Percentiles rank a stretch among this genome's conserved stretches.
Evolutionary conservation across 2,888 invertebrate genomes (phyloP).

Genomic region (Lasioglossum zephyrum): DNA sequence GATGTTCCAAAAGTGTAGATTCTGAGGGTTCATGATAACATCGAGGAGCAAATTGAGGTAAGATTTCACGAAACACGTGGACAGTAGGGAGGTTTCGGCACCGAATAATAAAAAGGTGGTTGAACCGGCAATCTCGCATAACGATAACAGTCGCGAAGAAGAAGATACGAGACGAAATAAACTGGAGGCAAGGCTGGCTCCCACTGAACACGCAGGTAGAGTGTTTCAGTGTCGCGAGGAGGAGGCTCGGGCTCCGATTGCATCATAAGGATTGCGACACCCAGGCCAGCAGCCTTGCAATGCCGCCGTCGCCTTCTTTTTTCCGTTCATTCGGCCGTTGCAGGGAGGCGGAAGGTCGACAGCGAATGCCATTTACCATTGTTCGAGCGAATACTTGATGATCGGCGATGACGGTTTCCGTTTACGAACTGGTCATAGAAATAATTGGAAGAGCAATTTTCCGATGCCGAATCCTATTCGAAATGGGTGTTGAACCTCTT

Average conservation of each 20-base stretch:
- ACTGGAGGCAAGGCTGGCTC: constrained; percentile 25
- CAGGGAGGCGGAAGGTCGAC: constrained; percentile 17
- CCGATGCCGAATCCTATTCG: background rate
- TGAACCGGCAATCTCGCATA: constrained; percentile 2
- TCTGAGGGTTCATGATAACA: no score
- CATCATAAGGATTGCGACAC: constrained; percentile 68
- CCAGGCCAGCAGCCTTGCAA: constrained; percentile 67
- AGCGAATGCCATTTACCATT: background rate
- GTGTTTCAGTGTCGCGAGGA: constrained; percentile 52
- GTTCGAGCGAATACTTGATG: background rate
- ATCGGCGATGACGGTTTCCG: background rate
- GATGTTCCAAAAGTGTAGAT: background rate
- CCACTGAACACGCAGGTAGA: constrained; percentile 41
- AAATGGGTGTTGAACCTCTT: no score
- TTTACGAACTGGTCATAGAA: background rate
- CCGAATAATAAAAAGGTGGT: background rate
- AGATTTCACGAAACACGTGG: background rate
- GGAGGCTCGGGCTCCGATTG: constrained; percentile 49
- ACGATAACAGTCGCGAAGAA: constrained; percentile 4
- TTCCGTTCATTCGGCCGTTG: constrained; percentile 24
- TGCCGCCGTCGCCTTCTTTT: constrained; percentile 59
- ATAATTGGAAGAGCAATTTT: background rate
- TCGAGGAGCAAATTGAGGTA: background rate
- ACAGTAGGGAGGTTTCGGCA: background rate
- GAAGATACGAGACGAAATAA: constrained; percentile 24